Evolutionary conservation across 2,113 vertebrate genomes (phyloP).

Genomic region (Rhadina sibilatrix): DNA sequence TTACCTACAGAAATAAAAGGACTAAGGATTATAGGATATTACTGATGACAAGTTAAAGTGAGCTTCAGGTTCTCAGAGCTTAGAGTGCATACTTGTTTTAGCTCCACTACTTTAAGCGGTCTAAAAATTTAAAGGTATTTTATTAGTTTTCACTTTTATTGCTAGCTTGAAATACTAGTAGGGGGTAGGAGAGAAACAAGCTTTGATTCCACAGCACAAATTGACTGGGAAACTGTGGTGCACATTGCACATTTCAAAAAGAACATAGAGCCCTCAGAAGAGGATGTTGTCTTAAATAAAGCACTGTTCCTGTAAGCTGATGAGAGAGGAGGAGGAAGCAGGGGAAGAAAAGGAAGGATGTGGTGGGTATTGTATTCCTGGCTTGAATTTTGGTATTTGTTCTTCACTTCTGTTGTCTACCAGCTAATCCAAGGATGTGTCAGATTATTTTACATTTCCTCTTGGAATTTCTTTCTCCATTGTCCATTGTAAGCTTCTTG

Average conservation of each 20-base stretch:
- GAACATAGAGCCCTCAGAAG: not conserved
- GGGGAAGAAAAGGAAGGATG: slow-evolving; percentile 29
- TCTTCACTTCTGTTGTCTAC: not conserved
- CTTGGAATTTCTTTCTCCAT: not conserved
- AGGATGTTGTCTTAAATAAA: not conserved
- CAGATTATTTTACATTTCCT: slow-evolving; percentile 1
- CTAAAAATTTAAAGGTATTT: not conserved
- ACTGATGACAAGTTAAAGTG: not conserved
- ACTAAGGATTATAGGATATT: not conserved
- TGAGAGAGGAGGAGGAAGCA: not conserved
- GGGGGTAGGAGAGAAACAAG: not conserved
- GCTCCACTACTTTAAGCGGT: not conserved
- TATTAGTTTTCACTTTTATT: not conserved
- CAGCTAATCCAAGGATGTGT: not conserved
- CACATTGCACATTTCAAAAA: not conserved
- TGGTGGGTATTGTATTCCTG: not conserved
- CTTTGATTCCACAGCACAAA: not conserved
- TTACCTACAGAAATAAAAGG: not conserved
- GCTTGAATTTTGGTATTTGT: slow-evolving; percentile 11
- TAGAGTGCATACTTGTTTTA: not conserved
- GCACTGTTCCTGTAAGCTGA: not conserved
- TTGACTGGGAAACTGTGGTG: not conserved
- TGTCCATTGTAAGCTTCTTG: slow-evolving; percentile 3
- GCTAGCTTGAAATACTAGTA: not conserved
- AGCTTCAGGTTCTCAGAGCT: not conserved